These are phyloP conservation scores for Phodopus roborovskii DNA, from an alignment of 2,113 vertebrate species.

Conservation along the genomic window DNA sequence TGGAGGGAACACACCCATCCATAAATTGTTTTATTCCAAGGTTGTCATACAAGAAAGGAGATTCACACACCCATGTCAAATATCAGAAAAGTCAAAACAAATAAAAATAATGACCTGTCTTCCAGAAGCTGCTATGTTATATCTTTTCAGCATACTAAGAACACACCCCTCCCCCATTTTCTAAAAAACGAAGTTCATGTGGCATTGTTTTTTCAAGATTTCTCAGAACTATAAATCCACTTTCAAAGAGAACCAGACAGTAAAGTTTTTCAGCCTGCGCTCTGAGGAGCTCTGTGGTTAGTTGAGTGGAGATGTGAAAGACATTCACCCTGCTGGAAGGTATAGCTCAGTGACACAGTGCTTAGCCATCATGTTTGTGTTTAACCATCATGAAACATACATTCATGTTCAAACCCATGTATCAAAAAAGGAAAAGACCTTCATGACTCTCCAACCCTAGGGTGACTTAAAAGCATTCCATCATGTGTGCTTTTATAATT, in stretches of 20 bases:
- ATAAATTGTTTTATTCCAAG: neutral
- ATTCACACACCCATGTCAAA: neutral
- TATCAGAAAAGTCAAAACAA: neutral
- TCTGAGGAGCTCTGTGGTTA: neutral
- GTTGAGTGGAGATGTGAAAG: neutral
- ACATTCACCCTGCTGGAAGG: neutral
- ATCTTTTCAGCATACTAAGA: neutral
- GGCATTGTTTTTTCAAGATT: slow-evolving; percentile 6
- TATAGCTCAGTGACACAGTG: neutral
- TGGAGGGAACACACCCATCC: neutral
- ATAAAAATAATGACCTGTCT: neutral
- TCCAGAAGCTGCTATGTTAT: slow-evolving; percentile 29
- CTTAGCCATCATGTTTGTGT: neutral
- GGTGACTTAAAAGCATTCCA: neutral
- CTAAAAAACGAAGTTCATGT: neutral
- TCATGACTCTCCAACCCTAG: neutral
- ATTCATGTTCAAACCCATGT: neutral
- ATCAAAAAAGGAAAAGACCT: neutral
- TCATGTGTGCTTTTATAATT: neutral
- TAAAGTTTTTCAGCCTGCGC: neutral
- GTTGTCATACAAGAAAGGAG: neutral
- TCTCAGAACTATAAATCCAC: neutral
- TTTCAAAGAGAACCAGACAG: neutral
- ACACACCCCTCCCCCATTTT: neutral
- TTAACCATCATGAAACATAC: neutral